Conservation (phyloP, 2,888 invertebrate genomes). For the Phyllotreta striolata region DNA sequence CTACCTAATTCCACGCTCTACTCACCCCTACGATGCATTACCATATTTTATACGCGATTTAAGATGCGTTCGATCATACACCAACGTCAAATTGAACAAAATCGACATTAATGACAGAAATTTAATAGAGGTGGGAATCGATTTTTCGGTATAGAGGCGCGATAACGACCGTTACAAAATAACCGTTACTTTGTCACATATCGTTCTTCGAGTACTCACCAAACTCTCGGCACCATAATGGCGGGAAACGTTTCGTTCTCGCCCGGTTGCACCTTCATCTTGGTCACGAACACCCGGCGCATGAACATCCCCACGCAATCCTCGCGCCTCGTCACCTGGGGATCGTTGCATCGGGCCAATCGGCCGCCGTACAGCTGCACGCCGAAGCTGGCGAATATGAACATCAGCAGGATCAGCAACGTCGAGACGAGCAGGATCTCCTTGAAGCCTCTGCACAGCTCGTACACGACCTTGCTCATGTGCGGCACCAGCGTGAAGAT, state of each 20-base stretch:
- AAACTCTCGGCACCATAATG: slow-evolving; percentile 94
- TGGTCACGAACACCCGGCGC: slow-evolving; percentile 95
- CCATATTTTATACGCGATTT: too few species aligned
- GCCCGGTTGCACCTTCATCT: slow-evolving; percentile 91
- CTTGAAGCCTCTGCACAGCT: slow-evolving; percentile 97
- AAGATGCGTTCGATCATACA: too few species aligned
- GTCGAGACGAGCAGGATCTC: slow-evolving; percentile 98
- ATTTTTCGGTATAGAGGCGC: too few species aligned
- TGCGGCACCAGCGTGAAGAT: slow-evolving; percentile 99
- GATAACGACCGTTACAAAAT: too few species aligned
- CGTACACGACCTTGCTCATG: slow-evolving; percentile 99
- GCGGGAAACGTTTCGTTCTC: slow-evolving; percentile 89
- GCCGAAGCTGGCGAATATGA: slow-evolving; percentile 98
- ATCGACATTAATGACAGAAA: too few species aligned
- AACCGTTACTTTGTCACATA: too few species aligned
- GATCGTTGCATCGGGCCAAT: slow-evolving; percentile 96
- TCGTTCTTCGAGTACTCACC: slow-evolving; percentile 70
- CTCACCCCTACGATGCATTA: too few species aligned
- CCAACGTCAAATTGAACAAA: too few species aligned
- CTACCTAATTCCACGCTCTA: too few species aligned
- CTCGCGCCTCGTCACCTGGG: slow-evolving; percentile 80
- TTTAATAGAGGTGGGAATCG: too few species aligned
- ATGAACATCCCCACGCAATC: slow-evolving; percentile 96
- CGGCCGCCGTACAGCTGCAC: slow-evolving; percentile 97
- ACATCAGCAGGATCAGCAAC: slow-evolving; percentile 95